Percentiles rank a stretch among this genome's conserved stretches.
These are phyloP conservation scores for Dascyllus trimaculatus DNA, from an alignment of 2,113 vertebrate genomes.

Conservation along the genomic window DNA sequence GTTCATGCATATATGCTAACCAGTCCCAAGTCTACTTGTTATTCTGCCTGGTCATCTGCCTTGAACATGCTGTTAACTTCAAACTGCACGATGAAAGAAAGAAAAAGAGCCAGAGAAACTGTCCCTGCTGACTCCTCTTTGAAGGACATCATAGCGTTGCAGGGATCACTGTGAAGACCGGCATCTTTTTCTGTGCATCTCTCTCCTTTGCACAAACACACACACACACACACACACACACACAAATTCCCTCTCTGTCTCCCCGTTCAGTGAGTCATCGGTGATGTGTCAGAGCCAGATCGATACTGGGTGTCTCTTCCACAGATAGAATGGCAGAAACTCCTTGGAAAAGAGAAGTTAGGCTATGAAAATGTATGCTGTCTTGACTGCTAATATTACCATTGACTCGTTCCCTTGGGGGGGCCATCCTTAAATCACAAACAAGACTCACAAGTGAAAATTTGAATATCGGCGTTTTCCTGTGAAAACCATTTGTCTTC, in stretches of 20 bases:
- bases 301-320: slow-evolving; percentile 67
- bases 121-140: slow-evolving; percentile 31
- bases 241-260: slow-evolving; percentile 28
- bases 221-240: neutral
- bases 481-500: neutral
- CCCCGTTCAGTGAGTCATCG: slow-evolving; percentile 66
- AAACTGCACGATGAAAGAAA: slow-evolving; percentile 16
- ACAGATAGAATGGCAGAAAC: slow-evolving; percentile 55
- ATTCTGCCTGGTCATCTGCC: slow-evolving; percentile 17
- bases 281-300: slow-evolving; percentile 73
- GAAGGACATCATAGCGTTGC: slow-evolving; percentile 35
- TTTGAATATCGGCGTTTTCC: slow-evolving; percentile 8
- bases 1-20: slow-evolving; percentile 3
- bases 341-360: slow-evolving; percentile 60
- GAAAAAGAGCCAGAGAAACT: neutral
- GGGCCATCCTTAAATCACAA: slow-evolving; percentile 29
- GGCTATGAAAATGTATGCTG: slow-evolving; percentile 52
- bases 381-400: slow-evolving; percentile 59
- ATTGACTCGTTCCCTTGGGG: slow-evolving; percentile 45
- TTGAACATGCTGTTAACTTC: slow-evolving; percentile 26
- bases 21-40: slow-evolving; percentile 21
- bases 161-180: slow-evolving; percentile 35
- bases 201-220: slow-evolving; percentile 8
- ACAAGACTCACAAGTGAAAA: slow-evolving; percentile 30
- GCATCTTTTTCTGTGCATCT: slow-evolving; percentile 17